Conservation (phyloP, 2,797 vertebrate species). For the Pelochelys cantorii region DNA sequence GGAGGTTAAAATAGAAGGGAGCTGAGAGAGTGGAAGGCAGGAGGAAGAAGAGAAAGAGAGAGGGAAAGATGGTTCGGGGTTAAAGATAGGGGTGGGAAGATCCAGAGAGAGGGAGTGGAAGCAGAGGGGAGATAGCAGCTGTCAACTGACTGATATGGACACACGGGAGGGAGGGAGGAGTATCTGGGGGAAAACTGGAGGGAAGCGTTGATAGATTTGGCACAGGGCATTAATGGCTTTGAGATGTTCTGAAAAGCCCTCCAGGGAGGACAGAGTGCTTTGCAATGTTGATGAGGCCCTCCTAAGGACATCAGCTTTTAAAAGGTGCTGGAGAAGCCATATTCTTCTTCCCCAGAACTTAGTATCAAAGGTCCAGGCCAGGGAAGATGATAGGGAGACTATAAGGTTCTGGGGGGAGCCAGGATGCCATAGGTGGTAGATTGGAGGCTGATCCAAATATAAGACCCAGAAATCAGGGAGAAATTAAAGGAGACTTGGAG, state of each 20-base stretch:
- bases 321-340: not conserved
- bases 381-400: fast-evolving
- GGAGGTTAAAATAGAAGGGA: not conserved
- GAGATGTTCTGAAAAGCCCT: not conserved
- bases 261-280: not conserved
- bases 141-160: not conserved
- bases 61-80: not conserved
- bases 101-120: not conserved
- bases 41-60: not conserved
- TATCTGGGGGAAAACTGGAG: not conserved
- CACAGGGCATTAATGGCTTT: not conserved
- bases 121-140: not conserved
- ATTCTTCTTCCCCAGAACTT: not conserved
- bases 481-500: not conserved
- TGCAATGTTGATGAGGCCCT: not conserved
- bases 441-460: not conserved
- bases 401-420: not conserved
- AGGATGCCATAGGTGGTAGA: not conserved
- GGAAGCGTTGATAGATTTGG: not conserved
- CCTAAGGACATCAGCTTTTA: not conserved
- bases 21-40: not conserved
- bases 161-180: not conserved
- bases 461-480: not conserved
- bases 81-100: not conserved
- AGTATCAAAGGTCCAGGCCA: not conserved